A percentile compares a stretch with the other conserved stretches of the same genome.
Conservation (phyloP, 2,797 vertebrate species). For the Gobio occitaniae region DNA sequence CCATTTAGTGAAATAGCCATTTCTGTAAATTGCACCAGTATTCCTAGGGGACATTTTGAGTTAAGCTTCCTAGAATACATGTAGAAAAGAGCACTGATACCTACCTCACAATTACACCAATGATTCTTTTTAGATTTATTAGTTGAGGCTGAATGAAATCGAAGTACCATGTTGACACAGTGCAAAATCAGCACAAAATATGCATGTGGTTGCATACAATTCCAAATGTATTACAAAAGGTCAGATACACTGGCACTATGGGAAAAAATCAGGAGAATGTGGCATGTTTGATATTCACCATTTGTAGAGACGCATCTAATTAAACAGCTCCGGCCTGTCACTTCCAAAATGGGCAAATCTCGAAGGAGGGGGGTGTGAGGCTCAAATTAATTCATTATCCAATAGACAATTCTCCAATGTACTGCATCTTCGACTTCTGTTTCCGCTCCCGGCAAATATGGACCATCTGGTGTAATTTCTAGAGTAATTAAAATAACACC, state of each 20-base stretch:
- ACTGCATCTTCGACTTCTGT: slow-evolving; percentile 39
- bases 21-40: slow-evolving; percentile 28
- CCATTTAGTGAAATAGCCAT: slow-evolving; percentile 19
- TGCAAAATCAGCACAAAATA: slow-evolving; percentile 18
- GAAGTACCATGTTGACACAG: background rate
- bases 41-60: background rate
- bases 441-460: slow-evolving; percentile 63
- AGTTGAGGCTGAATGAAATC: background rate
- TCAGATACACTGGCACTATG: background rate
- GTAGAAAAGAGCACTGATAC: background rate
- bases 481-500: slow-evolving; percentile 65
- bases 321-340: slow-evolving; percentile 67
- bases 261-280: slow-evolving; percentile 24
- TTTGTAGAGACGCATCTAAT: slow-evolving; percentile 67
- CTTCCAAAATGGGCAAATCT: slow-evolving; percentile 68
- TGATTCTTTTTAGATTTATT: slow-evolving; percentile 12
- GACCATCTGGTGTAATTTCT: slow-evolving; percentile 71
- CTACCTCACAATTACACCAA: slow-evolving; percentile 25
- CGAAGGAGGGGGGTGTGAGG: slow-evolving; percentile 62
- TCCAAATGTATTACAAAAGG: slow-evolving; percentile 3
- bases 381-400: slow-evolving; percentile 71
- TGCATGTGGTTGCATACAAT: background rate
- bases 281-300: slow-evolving; percentile 44
- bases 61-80: background rate
- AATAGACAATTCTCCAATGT: slow-evolving; percentile 72